A percentile compares a stretch with the other conserved stretches of the same genome.
phyloP scores from a whole-genome alignment of 2,888 invertebrate genomes.

The Sicus ferrugineus region DNA sequence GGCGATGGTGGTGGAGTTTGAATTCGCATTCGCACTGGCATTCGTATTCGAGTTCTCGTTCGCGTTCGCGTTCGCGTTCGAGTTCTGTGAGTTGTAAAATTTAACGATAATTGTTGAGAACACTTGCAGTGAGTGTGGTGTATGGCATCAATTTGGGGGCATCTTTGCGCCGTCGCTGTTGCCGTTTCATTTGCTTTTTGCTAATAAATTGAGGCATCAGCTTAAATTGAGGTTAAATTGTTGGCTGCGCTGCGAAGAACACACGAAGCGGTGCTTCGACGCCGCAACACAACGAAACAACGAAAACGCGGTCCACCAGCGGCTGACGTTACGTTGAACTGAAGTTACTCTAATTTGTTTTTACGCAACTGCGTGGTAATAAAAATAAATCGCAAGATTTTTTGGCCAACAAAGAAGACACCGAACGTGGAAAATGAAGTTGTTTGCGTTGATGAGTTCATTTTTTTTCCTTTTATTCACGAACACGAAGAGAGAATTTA shows the following conservation, averaged over 20 bases:
- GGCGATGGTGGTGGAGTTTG: background rate
- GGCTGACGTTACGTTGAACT: background rate
- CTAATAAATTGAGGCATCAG: conserved; percentile 17
- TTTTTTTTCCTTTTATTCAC: too few relatives aligned
- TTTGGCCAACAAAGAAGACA: background rate
- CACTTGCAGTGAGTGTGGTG: background rate
- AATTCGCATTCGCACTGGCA: background rate
- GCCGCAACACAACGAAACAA: background rate
- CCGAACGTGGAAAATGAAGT: background rate
- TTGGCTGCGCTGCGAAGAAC: background rate
- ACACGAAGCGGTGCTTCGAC: background rate
- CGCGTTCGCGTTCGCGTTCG: background rate
- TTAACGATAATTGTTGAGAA: conserved; percentile 15
- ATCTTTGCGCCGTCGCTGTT: background rate
- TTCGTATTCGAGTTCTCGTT: background rate
- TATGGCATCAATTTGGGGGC: background rate
- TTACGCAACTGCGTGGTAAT: background rate
- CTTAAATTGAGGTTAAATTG: conserved; percentile 18
- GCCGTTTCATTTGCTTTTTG: background rate
- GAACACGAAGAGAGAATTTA: too few relatives aligned
- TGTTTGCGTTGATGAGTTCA: conserved; percentile 6
- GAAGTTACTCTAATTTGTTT: background rate
- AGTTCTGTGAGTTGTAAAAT: background rate
- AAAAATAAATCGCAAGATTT: conserved; percentile 18
- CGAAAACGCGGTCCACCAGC: background rate